Evolutionary conservation across 2,888 invertebrate genomes (phyloP).

Genomic region (Amblyjoppa fuscipennis): DNA sequence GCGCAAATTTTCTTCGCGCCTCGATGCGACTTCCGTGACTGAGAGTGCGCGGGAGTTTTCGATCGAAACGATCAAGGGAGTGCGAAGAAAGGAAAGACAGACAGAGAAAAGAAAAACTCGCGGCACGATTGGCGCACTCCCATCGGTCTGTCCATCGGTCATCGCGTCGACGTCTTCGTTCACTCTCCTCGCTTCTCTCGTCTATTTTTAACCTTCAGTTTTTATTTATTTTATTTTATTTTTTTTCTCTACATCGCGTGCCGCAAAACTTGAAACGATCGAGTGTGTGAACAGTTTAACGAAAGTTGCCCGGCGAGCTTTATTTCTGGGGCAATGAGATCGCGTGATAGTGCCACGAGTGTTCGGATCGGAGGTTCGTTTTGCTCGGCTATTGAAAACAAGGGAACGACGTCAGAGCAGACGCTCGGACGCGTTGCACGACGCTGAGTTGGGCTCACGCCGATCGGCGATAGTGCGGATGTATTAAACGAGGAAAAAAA

Average conservation of each 20-base stretch:
- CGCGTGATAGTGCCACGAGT: conserved; percentile 12
- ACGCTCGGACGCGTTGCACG: background rate
- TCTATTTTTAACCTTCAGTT: background rate
- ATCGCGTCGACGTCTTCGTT: background rate
- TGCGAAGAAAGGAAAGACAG: background rate
- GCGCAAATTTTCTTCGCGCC: background rate
- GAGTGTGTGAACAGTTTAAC: conserved; percentile 10
- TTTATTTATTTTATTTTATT: background rate
- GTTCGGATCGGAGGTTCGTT: conserved; percentile 3
- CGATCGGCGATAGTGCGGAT: conserved; percentile 26
- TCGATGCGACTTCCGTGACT: background rate
- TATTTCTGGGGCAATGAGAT: conserved; percentile 1
- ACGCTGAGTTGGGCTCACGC: background rate
- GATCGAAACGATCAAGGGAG: background rate
- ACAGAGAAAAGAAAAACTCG: background rate
- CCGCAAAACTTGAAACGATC: background rate
- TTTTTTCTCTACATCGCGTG: background rate
- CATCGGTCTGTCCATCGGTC: background rate
- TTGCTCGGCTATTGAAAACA: background rate
- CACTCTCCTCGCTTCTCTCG: background rate
- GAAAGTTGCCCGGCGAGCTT: background rate
- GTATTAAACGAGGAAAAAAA: background rate
- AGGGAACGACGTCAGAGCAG: background rate
- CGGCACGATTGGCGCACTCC: background rate
- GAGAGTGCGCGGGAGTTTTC: background rate